Percentiles rank a stretch among this genome's conserved stretches.
Evolutionary conservation across 1,140 invertebrate genomes (phyloP).

Genomic region (Matsumurasca onukii): DNA sequence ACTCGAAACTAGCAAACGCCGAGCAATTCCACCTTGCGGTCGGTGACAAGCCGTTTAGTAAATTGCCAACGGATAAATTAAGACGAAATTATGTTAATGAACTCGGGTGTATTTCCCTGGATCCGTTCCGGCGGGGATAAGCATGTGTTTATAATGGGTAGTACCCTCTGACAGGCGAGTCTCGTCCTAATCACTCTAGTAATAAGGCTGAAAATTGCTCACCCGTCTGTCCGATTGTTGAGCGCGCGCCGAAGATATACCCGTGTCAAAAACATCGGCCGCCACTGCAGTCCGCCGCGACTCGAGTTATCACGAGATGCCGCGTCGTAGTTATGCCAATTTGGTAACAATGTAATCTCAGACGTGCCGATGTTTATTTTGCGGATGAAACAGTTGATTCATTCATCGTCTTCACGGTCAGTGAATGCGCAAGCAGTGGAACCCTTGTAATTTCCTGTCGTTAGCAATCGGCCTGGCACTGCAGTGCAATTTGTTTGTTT

Average conservation of each 20-base stretch:
- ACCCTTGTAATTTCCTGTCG: too few relatives aligned
- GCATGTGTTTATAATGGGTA: constrained; percentile 29
- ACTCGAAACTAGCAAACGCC: not conserved
- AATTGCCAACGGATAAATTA: constrained; percentile 28
- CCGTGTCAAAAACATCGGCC: constrained; percentile 22
- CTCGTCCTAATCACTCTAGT: constrained; percentile 17
- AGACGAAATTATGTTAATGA: constrained; percentile 31
- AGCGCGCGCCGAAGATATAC: constrained; percentile 3
- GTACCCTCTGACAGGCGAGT: constrained; percentile 24
- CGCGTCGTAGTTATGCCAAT: constrained; percentile 18
- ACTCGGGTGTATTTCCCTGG: constrained; percentile 20
- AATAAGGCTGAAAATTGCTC: constrained; percentile 30
- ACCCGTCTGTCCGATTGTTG: constrained; percentile 19
- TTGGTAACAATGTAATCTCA: not conserved
- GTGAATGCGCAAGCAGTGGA: too few relatives aligned
- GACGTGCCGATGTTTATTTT: not conserved
- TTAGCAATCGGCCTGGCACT: too few relatives aligned
- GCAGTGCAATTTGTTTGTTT: too few relatives aligned
- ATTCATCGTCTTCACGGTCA: too few relatives aligned
- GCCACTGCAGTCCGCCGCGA: not conserved
- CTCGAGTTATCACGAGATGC: too few relatives aligned
- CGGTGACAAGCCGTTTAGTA: constrained; percentile 24
- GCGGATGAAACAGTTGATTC: not conserved
- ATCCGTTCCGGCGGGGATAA: constrained; percentile 27
- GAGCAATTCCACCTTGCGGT: constrained; percentile 18